These are phyloP conservation scores for Endomychus coccineus DNA, from an alignment of 2,888 invertebrate species.

Conservation along the genomic window DNA sequence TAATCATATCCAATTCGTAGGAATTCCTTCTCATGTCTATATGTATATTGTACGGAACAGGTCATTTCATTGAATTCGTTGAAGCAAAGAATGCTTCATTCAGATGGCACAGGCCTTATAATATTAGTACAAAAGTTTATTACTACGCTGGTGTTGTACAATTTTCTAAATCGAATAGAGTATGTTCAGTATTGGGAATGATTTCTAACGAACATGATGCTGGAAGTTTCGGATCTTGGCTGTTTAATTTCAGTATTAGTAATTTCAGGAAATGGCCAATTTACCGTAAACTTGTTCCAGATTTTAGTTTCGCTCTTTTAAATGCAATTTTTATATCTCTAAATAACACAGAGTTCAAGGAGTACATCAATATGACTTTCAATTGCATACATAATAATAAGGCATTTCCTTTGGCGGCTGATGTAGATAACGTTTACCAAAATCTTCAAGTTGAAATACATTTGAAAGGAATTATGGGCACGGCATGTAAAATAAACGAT, in stretches of 20 bases:
- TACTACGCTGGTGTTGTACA: constrained; percentile 1
- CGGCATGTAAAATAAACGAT: background rate
- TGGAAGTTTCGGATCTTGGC: background rate
- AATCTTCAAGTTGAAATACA: background rate
- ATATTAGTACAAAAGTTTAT: background rate
- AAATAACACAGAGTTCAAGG: background rate
- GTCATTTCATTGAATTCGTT: no score
- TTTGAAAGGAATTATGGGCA: constrained; percentile 2
- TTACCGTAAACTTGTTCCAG: background rate
- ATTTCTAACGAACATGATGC: background rate
- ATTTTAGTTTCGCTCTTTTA: constrained; percentile 3
- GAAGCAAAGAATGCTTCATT: no score
- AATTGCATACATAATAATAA: background rate
- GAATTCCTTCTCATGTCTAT: constrained; percentile 3
- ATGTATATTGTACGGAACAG: constrained; percentile 2
- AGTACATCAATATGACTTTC: background rate
- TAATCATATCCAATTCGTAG: constrained; percentile 1
- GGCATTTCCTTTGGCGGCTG: background rate
- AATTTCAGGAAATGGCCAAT: background rate
- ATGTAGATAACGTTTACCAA: background rate
- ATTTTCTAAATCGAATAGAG: background rate
- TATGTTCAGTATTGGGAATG: background rate
- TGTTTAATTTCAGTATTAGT: background rate
- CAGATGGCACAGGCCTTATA: background rate
- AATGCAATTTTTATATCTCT: background rate